Base-by-base conservation (phyloP, 2,797 vertebrate species). In the Ceryle rudis region DNA sequence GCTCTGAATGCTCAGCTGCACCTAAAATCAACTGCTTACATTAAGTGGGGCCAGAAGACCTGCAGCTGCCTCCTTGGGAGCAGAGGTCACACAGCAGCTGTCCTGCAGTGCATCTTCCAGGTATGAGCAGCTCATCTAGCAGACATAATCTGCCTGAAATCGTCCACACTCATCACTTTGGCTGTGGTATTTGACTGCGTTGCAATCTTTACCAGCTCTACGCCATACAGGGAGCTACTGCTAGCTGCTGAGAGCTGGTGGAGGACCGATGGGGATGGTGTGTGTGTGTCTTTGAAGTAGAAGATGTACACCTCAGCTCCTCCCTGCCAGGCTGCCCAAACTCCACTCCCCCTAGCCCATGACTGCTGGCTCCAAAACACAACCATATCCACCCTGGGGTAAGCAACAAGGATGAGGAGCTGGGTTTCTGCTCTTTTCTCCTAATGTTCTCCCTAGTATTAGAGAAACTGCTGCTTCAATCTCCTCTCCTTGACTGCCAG, bases 11-110 rank as follows among this genome's bases (percentile, higher is more conserved):
- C 46, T 57, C 33, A 75, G 17, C 51, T 26, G 46, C 39, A 39
- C 39, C 67, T 70, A 42, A 80, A 89, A 23, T 10, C n/a, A 64
- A 17, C 39, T n/a, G 11, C 54, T 72, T 54, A 39, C 12, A 22
- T 41, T 62, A 79, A 51, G 29, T 1, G 3, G 33, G 31, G 29
- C 37, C 41, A 47, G 51, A 60, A 75, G 49, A 74, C 37, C 44
- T 0, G 1, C 13, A 80, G 39, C 22, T 2, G 1, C 21, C 12
- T 83, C n/a, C 37, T 46, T 0, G 0, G 47, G 46, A 81, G 6
- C 8, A 44, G 51, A 55, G 31, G 31, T 55, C 31, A n/a, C 55
- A 55, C 26, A 72, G 88, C 54, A 69, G 54, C 64, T 79, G 44
- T 52, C 37, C 60, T 47, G 67, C 61, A 46, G 7, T 29, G 71